Evolutionary conservation across 2,113 vertebrate species (phyloP), one percentile per base, ranked within the genome.

Genomic region (Willisornis vidua): DNA sequence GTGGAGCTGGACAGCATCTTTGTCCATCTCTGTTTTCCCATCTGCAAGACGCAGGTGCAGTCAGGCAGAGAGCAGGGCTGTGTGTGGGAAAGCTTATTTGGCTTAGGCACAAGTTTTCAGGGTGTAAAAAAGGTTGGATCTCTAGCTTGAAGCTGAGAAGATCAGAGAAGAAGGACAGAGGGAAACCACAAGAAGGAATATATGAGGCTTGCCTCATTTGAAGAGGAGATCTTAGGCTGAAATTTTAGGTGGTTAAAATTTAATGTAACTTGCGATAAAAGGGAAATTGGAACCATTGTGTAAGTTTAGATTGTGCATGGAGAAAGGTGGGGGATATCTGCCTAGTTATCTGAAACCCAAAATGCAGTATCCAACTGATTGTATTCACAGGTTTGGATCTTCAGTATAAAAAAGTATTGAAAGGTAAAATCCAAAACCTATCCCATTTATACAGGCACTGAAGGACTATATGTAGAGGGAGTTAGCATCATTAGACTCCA

Each of bases 401-500:
- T 46, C 43, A 22, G 8, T 19, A 46, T 41, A 22, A 79, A 79
- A 76, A 65, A 26, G 14, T 3, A 28, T 3, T 43, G 45, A 61
- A 86, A 91, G 35, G 29, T 58, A 77, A 85, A 76, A 76, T 54
- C 35, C 49, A 24, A 88, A 28, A 14, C 20, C 8, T 29, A 12
- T 54, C 28, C 17, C 28, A 33, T 62, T 33, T 55, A 10, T 54
- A 71, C 12, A 33, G 71, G 33, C n/a, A 46, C 25, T 12, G 12
- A 37, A 73, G 25, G 41, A 29, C 54, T 48, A 8, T 12, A 16
- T 1, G 3, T 39, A 28, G 33, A 51, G 25, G 8, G 6, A 43
- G 2, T 6, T 19, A 25, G 26, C 0, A 2, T 3, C 2, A 12
- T 15, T 49, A 59, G 26, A 19, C 14, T 63, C 51, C 37, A 49